Conservation (phyloP, 2,797 vertebrate species). For the Poeciliopsis paucimaculata region DNA sequence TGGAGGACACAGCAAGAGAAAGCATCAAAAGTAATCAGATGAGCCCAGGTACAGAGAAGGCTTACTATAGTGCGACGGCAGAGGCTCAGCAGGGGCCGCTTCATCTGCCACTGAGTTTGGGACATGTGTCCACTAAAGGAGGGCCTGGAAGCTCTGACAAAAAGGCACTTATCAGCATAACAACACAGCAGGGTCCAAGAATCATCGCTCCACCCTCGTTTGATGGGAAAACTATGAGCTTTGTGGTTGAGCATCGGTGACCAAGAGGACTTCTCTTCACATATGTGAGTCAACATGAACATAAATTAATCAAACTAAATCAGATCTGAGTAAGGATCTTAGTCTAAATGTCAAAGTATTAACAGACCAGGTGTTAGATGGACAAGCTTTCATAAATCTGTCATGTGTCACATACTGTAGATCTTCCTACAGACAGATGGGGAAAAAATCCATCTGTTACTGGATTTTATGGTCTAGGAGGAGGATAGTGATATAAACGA, state of each 20-base stretch:
- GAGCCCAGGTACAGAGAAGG: slow-evolving; percentile 69
- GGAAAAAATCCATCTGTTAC: background rate
- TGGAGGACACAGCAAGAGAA: slow-evolving; percentile 48
- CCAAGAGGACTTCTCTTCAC: slow-evolving; percentile 53
- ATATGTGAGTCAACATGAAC: slow-evolving; percentile 62
- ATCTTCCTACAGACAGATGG: background rate
- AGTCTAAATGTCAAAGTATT: background rate
- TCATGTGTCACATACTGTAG: background rate
- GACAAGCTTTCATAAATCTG: background rate
- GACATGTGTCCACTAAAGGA: slow-evolving; percentile 64
- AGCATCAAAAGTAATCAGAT: slow-evolving; percentile 49
- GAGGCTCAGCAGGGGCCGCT: slow-evolving; percentile 58
- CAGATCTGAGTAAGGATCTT: background rate
- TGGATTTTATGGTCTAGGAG: no score
- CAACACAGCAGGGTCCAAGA: slow-evolving; percentile 91
- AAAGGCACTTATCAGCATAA: slow-evolving; percentile 93
- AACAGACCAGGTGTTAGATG: background rate
- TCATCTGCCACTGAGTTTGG: slow-evolving; percentile 56
- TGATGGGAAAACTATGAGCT: slow-evolving; percentile 98
- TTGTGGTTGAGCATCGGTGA: slow-evolving; percentile 96
- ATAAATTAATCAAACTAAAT: background rate
- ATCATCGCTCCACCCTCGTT: slow-evolving; percentile 95
- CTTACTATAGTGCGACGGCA: slow-evolving; percentile 86
- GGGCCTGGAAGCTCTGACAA: slow-evolving; percentile 63
- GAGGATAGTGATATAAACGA: background rate